These are phyloP conservation scores for Microplitis demolitor DNA, from an alignment of 1,140 invertebrate genomes.

Conservation along the genomic window DNA sequence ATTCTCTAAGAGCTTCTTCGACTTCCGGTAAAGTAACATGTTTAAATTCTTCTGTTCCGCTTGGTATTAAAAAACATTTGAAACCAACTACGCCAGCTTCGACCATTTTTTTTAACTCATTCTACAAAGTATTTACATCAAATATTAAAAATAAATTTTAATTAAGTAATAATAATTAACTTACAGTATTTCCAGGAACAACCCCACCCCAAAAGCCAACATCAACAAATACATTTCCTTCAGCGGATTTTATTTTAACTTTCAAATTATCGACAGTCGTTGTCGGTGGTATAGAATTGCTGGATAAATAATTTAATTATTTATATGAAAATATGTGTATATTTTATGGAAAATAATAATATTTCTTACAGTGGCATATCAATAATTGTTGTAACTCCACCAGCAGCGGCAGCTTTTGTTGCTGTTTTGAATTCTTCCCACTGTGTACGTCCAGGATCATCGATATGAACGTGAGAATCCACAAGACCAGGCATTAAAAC, in stretches of 20 bases:
- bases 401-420: constrained; percentile 73
- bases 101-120: constrained; percentile 66
- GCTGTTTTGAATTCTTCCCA: constrained; percentile 76
- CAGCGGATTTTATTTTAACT: constrained; percentile 65
- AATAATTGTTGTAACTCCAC: constrained; percentile 74
- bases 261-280: constrained; percentile 67
- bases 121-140: constrained; percentile 48
- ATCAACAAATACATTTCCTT: constrained; percentile 69
- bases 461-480: constrained; percentile 87
- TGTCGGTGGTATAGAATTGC: constrained; percentile 74
- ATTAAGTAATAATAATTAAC: background rate
- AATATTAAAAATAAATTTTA: no score
- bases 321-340: background rate
- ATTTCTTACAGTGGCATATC: constrained; percentile 73
- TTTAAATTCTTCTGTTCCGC: constrained; percentile 71
- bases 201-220: constrained; percentile 79
- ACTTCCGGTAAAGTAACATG: constrained; percentile 65
- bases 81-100: constrained; percentile 73
- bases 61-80: constrained; percentile 74
- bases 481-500: constrained; percentile 81
- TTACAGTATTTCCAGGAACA: constrained; percentile 67
- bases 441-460: constrained; percentile 79
- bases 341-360: constrained; percentile 6
- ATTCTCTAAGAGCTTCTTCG: constrained; percentile 61
- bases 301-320: constrained; percentile 42